Conservation (phyloP, 1,140 invertebrate genomes). For the Drosophila ambigua region DNA sequence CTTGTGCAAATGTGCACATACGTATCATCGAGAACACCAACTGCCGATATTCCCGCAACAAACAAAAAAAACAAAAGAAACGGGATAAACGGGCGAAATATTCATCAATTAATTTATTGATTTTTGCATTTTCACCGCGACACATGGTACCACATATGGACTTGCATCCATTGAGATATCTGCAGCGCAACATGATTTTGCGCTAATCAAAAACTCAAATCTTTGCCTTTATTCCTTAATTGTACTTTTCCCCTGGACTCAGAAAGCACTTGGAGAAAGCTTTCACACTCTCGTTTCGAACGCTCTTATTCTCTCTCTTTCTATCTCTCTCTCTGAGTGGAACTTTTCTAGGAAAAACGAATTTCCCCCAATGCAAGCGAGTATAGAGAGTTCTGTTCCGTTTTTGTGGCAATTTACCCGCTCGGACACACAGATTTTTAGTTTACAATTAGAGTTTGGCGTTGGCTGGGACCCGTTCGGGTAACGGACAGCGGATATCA, state of each 20-base stretch:
- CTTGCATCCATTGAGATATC: conserved; percentile 4
- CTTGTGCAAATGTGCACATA: conserved; percentile 7
- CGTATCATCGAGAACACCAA: conserved; percentile 4
- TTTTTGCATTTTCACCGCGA: conserved; percentile 39
- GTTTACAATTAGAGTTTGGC: conserved; percentile 43
- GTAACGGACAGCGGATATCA: conserved; percentile 31
- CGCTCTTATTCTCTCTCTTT: conserved; percentile 5
- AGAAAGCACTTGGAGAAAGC: conserved; percentile 26
- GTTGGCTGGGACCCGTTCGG: conserved; percentile 19
- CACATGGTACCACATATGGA: conserved; percentile 4
- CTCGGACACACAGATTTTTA: conserved; percentile 39
- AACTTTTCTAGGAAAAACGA: conserved; percentile 40
- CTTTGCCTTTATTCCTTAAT: conserved; percentile 40
- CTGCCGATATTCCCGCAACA: conserved; percentile 5
- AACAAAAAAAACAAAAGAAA: no score
- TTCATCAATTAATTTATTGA: conserved; percentile 53
- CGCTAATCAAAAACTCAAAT: conserved; percentile 40
- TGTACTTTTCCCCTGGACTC: conserved; percentile 25
- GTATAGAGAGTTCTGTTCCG: conserved; percentile 12
- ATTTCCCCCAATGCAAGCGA: conserved; percentile 33
- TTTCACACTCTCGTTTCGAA: conserved; percentile 29
- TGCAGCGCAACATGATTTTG: conserved; percentile 17
- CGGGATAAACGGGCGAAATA: background rate
- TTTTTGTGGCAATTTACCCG: conserved; percentile 20
- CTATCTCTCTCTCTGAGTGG: conserved; percentile 12